Base-by-base conservation (phyloP, 2,113 vertebrate genomes). In the Brachypteracias leptosomus region DNA sequence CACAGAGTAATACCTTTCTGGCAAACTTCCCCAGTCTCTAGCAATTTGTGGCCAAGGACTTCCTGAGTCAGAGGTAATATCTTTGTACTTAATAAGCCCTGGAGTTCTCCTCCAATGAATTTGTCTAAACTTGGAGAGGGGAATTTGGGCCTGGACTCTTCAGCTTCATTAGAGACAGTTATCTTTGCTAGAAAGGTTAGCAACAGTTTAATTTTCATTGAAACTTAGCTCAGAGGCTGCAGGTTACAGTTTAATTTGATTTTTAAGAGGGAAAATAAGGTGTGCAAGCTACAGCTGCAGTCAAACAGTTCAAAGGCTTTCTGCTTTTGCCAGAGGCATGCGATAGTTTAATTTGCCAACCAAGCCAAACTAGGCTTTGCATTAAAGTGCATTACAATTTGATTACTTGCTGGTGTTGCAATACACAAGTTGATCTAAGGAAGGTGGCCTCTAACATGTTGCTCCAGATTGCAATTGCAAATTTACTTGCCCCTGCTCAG, bases 201-300 rank as follows among this genome's bases (percentile, higher is more conserved):
- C 80, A 95, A 79, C 88, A 85, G 73, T 87, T 94, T 94, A 90
- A 96, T 94, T 95, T 96, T 92, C 90, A 88, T 94, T 90, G 88
- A 97, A 96, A 94, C 83, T 85, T 93, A 81, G 76, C 11, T 0
- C 76, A 96, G 72, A 96, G 66, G 92, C 93, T 97, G 88, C 88
- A 94, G 95, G 95, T 95, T 82, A 96, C n/a, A 82, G 76, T 96
- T 96, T 96, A 95, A 95, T 96, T 95, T 96, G 96, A 89, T 94
- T 95, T 96, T 93, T 93, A 95, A 96, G 86, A 95, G 85, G 76
- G 73, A 96, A 89, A 96, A 94, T 90, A 94, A 95, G 93, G 58
- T 93, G 73, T 82, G 80, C 88, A 66, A 92, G 86, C 73, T 97
- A 85, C 93, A 96, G 80, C 88, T 96, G 95, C 92, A 96, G 75